A percentile compares a stretch with the other conserved stretches of the same genome.
phyloP scores from a whole-genome alignment of 2,113 vertebrate genomes.

The Pungitius pungitius region DNA sequence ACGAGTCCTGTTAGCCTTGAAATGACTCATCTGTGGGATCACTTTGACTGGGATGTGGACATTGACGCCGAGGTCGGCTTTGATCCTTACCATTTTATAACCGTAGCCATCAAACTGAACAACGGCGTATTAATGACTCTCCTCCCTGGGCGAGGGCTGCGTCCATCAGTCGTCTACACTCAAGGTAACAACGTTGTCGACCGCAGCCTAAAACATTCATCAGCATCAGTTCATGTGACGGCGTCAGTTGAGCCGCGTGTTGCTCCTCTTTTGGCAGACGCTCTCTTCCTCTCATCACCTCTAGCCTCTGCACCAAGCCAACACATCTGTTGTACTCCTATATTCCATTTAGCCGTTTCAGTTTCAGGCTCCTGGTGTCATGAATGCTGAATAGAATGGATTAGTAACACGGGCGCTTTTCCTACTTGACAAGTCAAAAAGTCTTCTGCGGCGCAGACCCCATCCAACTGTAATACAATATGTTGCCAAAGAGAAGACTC shows the following conservation, averaged over 20 bases:
- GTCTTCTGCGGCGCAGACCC: background rate
- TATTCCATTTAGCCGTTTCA: background rate
- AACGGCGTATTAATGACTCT: constrained; percentile 30
- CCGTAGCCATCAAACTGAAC: constrained; percentile 23
- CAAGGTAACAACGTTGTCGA: constrained; percentile 40
- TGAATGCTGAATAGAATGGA: background rate
- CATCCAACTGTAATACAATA: background rate
- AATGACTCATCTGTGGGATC: constrained; percentile 31
- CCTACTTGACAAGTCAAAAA: background rate
- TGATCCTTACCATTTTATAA: constrained; percentile 34
- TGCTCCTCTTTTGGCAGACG: background rate
- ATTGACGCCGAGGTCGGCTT: constrained; percentile 19
- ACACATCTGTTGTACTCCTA: background rate
- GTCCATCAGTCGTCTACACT: constrained; percentile 8
- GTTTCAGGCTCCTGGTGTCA: background rate
- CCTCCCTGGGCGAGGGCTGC: constrained; percentile 18
- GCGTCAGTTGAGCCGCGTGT: background rate
- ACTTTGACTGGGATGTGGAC: constrained; percentile 27
- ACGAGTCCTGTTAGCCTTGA: constrained; percentile 23
- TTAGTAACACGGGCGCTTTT: background rate
- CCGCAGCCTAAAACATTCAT: constrained; percentile 20
- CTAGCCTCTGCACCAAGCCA: background rate
- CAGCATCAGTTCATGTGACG: constrained; percentile 8
- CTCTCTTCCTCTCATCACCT: background rate
- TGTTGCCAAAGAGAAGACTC: background rate